These are phyloP conservation scores for Seira musarum DNA, from an alignment of 2,888 invertebrate genomes.

Conservation along the genomic window DNA sequence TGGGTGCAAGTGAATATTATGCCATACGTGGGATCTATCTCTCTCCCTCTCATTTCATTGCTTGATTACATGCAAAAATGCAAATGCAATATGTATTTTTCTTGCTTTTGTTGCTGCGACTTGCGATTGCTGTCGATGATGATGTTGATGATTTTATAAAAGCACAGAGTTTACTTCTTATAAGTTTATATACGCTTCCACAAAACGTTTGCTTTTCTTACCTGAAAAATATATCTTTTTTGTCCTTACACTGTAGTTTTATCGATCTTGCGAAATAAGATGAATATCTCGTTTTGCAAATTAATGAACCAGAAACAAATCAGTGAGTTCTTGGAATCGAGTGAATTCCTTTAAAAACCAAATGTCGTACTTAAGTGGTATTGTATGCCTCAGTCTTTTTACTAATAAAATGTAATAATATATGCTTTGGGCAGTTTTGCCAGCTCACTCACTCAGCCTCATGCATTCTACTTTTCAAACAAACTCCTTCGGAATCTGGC, in stretches of 20 bases:
- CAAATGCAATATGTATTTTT: constrained; percentile 17
- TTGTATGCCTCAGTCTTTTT: neutral
- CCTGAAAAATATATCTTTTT: constrained; percentile 1
- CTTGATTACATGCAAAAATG: constrained; percentile 21
- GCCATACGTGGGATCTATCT: constrained; percentile 6
- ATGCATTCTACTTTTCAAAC: no score
- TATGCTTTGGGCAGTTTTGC: neutral
- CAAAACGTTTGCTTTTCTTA: neutral
- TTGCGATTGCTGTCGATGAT: neutral
- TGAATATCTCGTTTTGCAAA: constrained; percentile 10
- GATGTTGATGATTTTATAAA: neutral
- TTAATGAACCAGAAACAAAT: constrained; percentile 7
- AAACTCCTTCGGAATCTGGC: no score
- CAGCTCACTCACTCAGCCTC: neutral
- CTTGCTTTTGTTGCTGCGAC: neutral
- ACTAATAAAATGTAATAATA: constrained; percentile 10
- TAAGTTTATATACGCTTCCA: neutral
- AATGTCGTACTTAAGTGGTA: neutral
- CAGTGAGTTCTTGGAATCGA: constrained; percentile 10
- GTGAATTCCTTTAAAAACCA: neutral
- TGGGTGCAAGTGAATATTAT: neutral
- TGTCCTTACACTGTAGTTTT: constrained; percentile 7
- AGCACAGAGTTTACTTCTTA: neutral
- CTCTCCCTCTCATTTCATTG: neutral
- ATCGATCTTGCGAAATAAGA: constrained; percentile 3